Conservation (phyloP, 1,140 invertebrate genomes). For the Sitobion miscanthi region DNA sequence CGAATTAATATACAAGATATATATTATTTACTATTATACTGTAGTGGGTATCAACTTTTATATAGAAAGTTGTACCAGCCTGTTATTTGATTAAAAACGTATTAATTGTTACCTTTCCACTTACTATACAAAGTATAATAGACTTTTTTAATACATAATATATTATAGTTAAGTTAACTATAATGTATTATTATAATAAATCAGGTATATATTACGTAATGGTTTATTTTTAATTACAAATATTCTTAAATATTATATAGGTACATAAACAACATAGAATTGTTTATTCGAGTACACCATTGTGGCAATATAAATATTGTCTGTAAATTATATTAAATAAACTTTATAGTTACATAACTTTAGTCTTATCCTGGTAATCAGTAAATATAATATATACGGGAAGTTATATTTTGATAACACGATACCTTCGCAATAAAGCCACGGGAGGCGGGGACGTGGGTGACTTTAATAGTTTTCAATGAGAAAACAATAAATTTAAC, state of each 20-base stretch:
- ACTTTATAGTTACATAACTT: neutral
- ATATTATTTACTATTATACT: too few relatives aligned
- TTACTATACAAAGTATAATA: neutral
- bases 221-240: neutral
- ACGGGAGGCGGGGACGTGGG: neutral
- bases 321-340: neutral
- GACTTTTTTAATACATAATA: too few relatives aligned
- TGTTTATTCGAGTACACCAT: too few relatives aligned
- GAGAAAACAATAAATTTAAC: conserved; percentile 48
- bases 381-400: neutral
- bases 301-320: neutral
- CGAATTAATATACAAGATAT: too few relatives aligned
- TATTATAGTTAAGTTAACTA: too few relatives aligned
- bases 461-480: conserved; percentile 27
- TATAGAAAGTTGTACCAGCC: neutral
- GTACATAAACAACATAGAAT: neutral
- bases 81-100: neutral
- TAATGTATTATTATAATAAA: neutral
- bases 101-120: neutral
- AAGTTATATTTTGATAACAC: conserved; percentile 21
- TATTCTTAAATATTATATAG: neutral
- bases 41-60: too few relatives aligned
- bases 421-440: neutral
- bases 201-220: neutral
- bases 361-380: neutral